phyloP scores from a whole-genome alignment of 2,113 vertebrate species.

The Tor tambroides region DNA sequence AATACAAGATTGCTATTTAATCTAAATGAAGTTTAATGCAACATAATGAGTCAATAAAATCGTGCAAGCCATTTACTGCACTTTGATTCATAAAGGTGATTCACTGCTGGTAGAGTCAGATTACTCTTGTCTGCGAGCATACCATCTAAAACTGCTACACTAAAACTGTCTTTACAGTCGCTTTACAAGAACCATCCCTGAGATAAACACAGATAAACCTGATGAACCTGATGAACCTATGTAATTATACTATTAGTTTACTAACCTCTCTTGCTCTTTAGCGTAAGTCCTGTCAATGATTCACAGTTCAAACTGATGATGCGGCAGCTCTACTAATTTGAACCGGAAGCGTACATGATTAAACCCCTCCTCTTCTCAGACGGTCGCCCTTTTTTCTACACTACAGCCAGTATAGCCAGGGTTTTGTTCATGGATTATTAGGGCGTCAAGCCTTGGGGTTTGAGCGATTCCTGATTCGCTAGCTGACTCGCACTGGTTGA shows the following conservation, averaged over 20 bases:
- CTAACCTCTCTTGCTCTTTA: conserved; percentile 7
- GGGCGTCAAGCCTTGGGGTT: no score
- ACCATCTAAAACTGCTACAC: no score
- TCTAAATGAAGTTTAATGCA: not conserved
- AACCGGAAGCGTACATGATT: conserved; percentile 33
- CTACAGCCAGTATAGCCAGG: not conserved
- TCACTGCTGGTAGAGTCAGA: not conserved
- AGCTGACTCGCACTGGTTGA: no score
- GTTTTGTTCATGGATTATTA: not conserved
- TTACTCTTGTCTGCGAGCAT: not conserved
- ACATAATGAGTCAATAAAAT: not conserved
- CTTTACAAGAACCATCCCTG: not conserved
- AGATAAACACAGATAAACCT: not conserved
- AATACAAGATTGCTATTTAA: not conserved
- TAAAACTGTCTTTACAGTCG: not conserved
- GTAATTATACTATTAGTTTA: not conserved
- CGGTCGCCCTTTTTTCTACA: not conserved
- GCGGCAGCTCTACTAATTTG: not conserved
- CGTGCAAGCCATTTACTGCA: no score
- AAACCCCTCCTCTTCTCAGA: not conserved
- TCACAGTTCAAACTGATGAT: conserved; percentile 20
- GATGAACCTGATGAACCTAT: not conserved
- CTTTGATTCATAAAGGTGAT: not conserved
- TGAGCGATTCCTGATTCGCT: no score
- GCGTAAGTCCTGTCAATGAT: conserved; percentile 35